phyloP scores from a whole-genome alignment of 2,113 vertebrate species.

The Trichomycterus rosablanca region DNA sequence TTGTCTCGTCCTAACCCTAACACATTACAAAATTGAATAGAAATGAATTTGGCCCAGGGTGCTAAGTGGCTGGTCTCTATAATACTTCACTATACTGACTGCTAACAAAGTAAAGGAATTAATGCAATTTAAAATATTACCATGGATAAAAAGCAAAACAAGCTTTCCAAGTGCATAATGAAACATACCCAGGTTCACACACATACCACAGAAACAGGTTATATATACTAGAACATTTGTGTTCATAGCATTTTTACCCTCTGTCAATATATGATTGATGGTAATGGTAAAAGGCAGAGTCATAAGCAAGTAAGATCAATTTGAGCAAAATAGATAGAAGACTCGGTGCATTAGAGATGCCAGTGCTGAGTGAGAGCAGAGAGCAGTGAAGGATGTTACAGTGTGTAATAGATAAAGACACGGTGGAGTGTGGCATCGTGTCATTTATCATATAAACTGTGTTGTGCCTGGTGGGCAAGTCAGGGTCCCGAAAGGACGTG shows the following conservation, averaged over 20 bases:
- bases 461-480: conserved; percentile 18
- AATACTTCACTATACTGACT: too few relatives aligned
- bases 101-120: too few relatives aligned
- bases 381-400: conserved; percentile 1
- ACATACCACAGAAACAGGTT: too few relatives aligned
- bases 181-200: too few relatives aligned
- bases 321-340: conserved; percentile 14
- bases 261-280: conserved; percentile 13
- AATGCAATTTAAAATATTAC: too few relatives aligned
- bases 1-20: too few relatives aligned
- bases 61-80: too few relatives aligned
- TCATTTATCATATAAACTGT: conserved; percentile 37
- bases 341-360: conserved; percentile 14
- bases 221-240: too few relatives aligned
- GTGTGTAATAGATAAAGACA: conserved; percentile 15
- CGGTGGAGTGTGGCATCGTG: conserved; percentile 9
- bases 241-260: background rate
- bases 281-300: conserved; percentile 1
- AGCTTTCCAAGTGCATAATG: too few relatives aligned
- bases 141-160: too few relatives aligned
- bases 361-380: conserved; percentile 1
- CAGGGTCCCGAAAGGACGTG: conserved; percentile 20
- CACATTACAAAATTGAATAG: too few relatives aligned
- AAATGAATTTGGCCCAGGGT: too few relatives aligned
- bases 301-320: background rate